Percentiles rank a stretch among this genome's conserved stretches.
phyloP scores from a whole-genome alignment of 2,113 vertebrate genomes.

The Rafetus swinhoei region DNA sequence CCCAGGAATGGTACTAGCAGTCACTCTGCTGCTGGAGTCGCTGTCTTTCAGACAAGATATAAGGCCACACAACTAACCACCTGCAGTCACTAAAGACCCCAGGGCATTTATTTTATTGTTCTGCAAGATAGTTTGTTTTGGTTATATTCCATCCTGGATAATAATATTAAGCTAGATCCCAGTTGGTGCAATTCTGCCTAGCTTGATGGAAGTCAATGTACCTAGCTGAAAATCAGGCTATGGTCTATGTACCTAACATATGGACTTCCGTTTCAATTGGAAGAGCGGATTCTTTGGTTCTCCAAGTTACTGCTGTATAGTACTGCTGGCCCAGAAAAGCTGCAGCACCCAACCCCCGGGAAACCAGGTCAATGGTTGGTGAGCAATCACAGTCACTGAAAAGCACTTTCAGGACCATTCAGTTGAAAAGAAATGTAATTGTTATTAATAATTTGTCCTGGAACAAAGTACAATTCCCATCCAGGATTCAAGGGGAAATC shows the following conservation, averaged over 20 bases:
- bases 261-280: neutral
- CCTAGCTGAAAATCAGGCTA: neutral
- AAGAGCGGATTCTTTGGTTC: neutral
- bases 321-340: neutral
- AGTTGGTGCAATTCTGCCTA: neutral
- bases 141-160: neutral
- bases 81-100: neutral
- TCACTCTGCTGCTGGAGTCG: neutral
- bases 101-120: neutral
- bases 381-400: neutral
- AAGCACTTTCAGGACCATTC: neutral
- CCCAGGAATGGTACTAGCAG: neutral
- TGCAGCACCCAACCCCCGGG: neutral
- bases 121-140: neutral
- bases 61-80: neutral
- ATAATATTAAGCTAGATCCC: neutral
- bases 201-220: neutral
- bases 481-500: constrained; percentile 32
- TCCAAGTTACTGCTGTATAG: neutral
- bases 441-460: constrained; percentile 18
- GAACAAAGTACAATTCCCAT: neutral
- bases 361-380: constrained; percentile 3
- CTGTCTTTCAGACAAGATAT: neutral
- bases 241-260: neutral
- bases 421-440: constrained; percentile 9